A percentile compares a stretch with the other conserved stretches of the same genome.
These are phyloP conservation scores for Notodonta ziczac DNA, from an alignment of 2,888 invertebrate genomes.

Conservation along the genomic window DNA sequence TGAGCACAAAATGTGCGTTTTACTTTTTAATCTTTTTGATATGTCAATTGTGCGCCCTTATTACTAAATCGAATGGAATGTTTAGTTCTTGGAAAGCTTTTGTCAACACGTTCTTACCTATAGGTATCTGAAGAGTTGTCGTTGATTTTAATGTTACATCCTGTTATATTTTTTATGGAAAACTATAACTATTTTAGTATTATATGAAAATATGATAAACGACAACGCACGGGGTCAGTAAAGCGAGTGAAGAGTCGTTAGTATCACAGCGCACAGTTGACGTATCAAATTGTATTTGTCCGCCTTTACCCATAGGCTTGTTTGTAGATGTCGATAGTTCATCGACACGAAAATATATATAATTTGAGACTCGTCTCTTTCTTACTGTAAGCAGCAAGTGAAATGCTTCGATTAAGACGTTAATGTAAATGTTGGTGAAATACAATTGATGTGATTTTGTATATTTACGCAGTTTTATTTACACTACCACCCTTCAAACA, in stretches of 20 bases:
- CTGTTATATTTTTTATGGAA: too few relatives aligned
- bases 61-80: not conserved
- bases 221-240: slow-evolving; percentile 7
- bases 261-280: slow-evolving; percentile 54
- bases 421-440: slow-evolving; percentile 84
- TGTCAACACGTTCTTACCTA: not conserved
- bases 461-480: slow-evolving; percentile 68
- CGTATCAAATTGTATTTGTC: slow-evolving; percentile 67
- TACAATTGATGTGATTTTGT: slow-evolving; percentile 85
- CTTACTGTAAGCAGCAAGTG: slow-evolving; percentile 77
- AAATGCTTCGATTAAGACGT: slow-evolving; percentile 82
- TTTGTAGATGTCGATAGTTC: slow-evolving; percentile 64
- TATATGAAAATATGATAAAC: too few relatives aligned
- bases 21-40: slow-evolving; percentile 57
- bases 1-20: slow-evolving; percentile 73
- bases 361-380: slow-evolving; percentile 74
- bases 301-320: slow-evolving; percentile 80
- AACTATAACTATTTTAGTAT: too few relatives aligned
- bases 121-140: too few relatives aligned
- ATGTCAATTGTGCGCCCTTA: slow-evolving; percentile 62
- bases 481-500: slow-evolving; percentile 13
- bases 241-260: too few relatives aligned
- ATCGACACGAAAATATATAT: slow-evolving; percentile 58
- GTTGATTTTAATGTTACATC: too few relatives aligned
- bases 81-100: not conserved